Evolutionary conservation across 2,797 vertebrate genomes (phyloP).

Genomic region (Acomys russatus): DNA sequence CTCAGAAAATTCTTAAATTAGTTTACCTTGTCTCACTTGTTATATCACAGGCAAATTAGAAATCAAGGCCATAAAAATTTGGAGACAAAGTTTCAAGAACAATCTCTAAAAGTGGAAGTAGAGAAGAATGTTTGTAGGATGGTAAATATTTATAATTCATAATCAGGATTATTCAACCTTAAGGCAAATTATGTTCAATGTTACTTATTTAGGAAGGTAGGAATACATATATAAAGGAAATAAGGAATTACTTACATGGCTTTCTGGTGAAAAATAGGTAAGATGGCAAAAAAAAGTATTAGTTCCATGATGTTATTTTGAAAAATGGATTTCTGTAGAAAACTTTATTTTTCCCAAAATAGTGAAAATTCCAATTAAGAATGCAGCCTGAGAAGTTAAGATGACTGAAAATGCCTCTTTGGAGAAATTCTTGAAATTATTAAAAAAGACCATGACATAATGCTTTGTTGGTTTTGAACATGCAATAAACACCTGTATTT

Average conservation of each 20-base stretch:
- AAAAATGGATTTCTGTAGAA: neutral
- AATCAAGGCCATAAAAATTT: neutral
- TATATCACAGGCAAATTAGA: conserved; percentile 7
- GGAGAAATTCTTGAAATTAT: neutral
- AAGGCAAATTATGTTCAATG: neutral
- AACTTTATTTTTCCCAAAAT: neutral
- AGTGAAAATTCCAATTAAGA: neutral
- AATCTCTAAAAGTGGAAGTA: neutral
- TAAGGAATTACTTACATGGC: neutral
- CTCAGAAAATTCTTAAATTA: neutral
- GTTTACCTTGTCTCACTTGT: neutral
- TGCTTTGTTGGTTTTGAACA: neutral
- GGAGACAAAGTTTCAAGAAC: neutral
- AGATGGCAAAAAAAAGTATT: neutral
- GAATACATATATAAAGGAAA: neutral
- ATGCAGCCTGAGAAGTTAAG: neutral
- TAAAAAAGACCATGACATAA: neutral
- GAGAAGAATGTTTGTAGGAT: neutral
- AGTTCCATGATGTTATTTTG: neutral
- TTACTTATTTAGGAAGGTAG: neutral
- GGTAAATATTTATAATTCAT: neutral
- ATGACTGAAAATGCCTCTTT: neutral
- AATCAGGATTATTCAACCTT: neutral
- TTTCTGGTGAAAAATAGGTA: neutral
- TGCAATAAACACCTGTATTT: neutral